phyloP scores from a whole-genome alignment of 2,888 invertebrate genomes.

The Calliphora vomitoria region DNA sequence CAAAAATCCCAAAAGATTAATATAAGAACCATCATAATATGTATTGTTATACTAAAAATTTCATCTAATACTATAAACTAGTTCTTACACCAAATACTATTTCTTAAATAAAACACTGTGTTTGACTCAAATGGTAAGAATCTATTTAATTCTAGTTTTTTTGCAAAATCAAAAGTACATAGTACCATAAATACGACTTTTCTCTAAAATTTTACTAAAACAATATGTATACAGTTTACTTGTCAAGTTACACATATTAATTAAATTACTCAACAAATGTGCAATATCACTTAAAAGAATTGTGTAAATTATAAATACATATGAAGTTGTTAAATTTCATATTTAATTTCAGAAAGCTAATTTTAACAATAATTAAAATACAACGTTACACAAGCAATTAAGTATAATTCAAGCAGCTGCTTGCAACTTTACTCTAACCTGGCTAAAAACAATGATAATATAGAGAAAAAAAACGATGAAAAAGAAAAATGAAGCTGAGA shows the following conservation, averaged over 20 bases:
- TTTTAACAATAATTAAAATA: conserved; percentile 63
- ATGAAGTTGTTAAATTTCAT: conserved; percentile 47
- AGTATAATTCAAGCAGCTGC: conserved; percentile 53
- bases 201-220: too few species aligned
- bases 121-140: too few species aligned
- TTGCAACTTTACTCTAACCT: conserved; percentile 31
- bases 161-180: too few species aligned
- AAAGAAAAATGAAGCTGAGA: conserved; percentile 5
- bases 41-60: too few species aligned
- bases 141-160: too few species aligned
- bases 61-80: too few species aligned
- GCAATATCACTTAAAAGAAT: conserved; percentile 26
- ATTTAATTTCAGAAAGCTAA: conserved; percentile 60
- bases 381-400: conserved; percentile 64
- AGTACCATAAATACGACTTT: too few species aligned
- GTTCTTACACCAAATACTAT: too few species aligned
- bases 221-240: too few species aligned
- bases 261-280: conserved; percentile 41
- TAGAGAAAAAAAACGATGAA: neutral
- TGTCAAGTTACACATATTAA: neutral
- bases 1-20: too few species aligned
- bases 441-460: conserved; percentile 32
- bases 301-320: conserved; percentile 38
- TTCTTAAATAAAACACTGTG: too few species aligned
- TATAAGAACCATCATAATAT: too few species aligned